Percentiles rank a stretch among this genome's conserved stretches.
Evolutionary conservation across 2,888 invertebrate genomes (phyloP).

Genomic region (Diplolepis rosae): DNA sequence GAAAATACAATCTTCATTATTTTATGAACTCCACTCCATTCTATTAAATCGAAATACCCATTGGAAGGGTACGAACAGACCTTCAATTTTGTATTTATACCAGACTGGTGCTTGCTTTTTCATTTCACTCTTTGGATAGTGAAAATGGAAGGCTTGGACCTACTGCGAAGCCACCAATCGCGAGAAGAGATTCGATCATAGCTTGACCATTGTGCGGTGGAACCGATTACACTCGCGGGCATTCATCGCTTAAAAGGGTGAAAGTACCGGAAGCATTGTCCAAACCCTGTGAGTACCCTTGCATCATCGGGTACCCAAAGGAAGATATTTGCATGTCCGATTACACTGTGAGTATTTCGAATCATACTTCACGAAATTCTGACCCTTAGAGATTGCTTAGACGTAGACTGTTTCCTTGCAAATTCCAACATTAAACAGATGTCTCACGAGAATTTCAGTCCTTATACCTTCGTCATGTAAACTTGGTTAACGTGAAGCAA

Average conservation of each 20-base stretch:
- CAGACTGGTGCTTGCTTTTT: slow-evolving; percentile 45
- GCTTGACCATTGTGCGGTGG: slow-evolving; percentile 48
- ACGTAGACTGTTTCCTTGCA: not conserved
- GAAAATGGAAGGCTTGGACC: slow-evolving; percentile 41
- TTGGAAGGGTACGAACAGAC: not conserved
- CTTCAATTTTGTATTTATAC: slow-evolving; percentile 39
- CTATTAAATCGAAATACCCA: too few species aligned
- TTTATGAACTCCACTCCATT: too few species aligned
- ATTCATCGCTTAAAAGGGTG: slow-evolving; percentile 57
- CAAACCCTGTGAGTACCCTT: slow-evolving; percentile 47
- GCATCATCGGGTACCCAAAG: not conserved
- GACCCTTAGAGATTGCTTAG: not conserved
- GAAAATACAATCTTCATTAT: too few species aligned
- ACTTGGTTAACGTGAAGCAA: slow-evolving; percentile 11
- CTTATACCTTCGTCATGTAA: not conserved
- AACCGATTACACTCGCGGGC: slow-evolving; percentile 57
- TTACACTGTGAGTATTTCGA: not conserved
- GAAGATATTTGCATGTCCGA: slow-evolving; percentile 42
- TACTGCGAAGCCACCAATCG: slow-evolving; percentile 52
- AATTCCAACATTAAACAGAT: not conserved
- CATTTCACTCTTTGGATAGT: slow-evolving; percentile 41
- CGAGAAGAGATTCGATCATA: slow-evolving; percentile 47
- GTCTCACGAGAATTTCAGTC: not conserved
- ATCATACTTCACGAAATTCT: not conserved
- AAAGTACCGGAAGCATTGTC: slow-evolving; percentile 57